Conservation (phyloP, 2,797 vertebrate species). For the Cichlasoma orientale region DNA sequence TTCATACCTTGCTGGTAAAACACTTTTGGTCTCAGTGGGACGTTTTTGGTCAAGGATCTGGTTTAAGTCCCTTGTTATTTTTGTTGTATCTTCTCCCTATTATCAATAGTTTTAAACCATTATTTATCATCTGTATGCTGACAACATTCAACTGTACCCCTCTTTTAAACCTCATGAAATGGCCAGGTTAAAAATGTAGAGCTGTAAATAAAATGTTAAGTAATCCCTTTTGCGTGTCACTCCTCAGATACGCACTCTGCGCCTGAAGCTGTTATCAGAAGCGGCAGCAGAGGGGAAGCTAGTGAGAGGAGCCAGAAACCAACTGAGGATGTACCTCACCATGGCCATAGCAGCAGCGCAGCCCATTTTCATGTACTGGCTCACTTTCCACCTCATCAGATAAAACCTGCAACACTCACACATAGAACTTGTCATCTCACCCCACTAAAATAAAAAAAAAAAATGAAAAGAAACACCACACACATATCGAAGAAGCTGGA, state of each 20-base stretch:
- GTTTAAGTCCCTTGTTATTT: too few relatives aligned
- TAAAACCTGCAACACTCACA: constrained; percentile 58
- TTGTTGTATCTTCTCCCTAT: too few relatives aligned
- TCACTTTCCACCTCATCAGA: constrained; percentile 91
- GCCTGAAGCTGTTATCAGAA: constrained; percentile 91
- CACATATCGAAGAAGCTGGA: constrained; percentile 19
- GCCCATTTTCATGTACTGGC: constrained; percentile 94
- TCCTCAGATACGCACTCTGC: constrained; percentile 87
- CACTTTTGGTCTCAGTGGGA: too few relatives aligned
- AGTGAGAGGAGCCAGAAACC: constrained; percentile 87
- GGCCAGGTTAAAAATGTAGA: too few relatives aligned
- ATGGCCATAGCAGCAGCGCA: constrained; percentile 91
- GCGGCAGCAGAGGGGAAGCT: constrained; percentile 87
- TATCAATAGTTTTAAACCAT: too few relatives aligned
- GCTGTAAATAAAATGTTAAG: background rate
- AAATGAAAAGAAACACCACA: background rate
- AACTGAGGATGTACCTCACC: constrained; percentile 94
- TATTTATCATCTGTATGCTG: too few relatives aligned
- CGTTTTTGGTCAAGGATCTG: too few relatives aligned
- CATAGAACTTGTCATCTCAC: constrained; percentile 14
- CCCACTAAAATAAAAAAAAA: background rate
- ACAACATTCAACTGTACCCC: too few relatives aligned
- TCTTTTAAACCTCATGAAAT: too few relatives aligned
- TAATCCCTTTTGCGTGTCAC: background rate
- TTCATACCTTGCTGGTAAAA: too few relatives aligned